Evolutionary conservation across 2,797 vertebrate species (phyloP), one percentile per base, ranked within the genome.

Genomic region (Neopelma chrysocephalum): DNA sequence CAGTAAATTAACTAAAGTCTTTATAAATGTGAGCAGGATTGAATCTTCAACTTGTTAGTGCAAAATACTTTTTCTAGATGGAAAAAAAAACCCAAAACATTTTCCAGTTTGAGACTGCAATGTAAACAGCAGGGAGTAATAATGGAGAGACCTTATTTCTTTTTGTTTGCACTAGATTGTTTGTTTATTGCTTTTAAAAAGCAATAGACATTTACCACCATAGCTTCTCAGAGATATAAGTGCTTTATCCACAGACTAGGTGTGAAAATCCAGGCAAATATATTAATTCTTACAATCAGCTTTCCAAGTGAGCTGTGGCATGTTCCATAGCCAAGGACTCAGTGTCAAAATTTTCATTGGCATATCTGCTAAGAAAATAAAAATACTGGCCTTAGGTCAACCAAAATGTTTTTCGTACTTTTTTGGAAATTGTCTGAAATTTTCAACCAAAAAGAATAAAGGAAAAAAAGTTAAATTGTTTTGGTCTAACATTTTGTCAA

Each of bases 321-420:
- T 73, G 10, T 66, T 87, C 40, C 8, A 4, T 62, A 76, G 36
- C 21, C 45, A 84, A 18, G 11, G n/a, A 61, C 62, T 58, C 20
- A 48, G 21, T 73, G 69, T 89, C 42, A 93, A 71, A 88, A 82
- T 82, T 94, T 88, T 88, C 43, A n/a, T n/a, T 90, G 80, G 71
- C 40, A 15, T 72, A 76, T 53, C n/a, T 76, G 40, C 77, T 86
- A 91, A 91, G 58, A 88, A 89, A 83, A 79, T 76, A 71, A 78
- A 96, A 91, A 77, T 40, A 8, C 29, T 95, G 88, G 69, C 70
- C 10, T 64, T 78, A 11, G 19, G 57, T 87, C 89, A 86, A 68
- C 11, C 6, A 31, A 83, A 93, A 86, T 47, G 12, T 36, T 73
- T 87, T 85, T 40, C 83, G 42, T 23, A 61, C 86, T 81, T 88